These are phyloP conservation scores for Callithrix jacchus DNA, from an alignment of 2,113 vertebrate genomes.

Conservation along the genomic window DNA sequence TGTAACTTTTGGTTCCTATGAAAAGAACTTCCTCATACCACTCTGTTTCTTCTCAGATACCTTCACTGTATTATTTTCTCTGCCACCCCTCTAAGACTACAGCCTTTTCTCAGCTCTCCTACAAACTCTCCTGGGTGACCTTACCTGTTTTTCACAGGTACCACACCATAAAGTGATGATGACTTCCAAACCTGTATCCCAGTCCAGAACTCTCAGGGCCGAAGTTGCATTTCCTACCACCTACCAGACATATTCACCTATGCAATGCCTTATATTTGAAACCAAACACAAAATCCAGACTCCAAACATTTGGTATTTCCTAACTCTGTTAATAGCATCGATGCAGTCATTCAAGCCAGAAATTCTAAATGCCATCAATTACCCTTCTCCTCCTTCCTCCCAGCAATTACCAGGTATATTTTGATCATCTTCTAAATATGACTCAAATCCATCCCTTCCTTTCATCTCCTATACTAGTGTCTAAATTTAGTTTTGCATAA, in stretches of 20 bases:
- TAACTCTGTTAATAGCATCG: slow-evolving; percentile 11
- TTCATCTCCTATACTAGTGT: neutral
- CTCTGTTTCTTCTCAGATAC: neutral
- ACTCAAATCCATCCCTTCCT: slow-evolving; percentile 31
- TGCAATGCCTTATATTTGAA: neutral
- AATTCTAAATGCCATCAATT: slow-evolving; percentile 17
- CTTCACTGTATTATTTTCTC: neutral
- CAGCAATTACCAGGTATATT: neutral
- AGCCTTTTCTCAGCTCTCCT: neutral
- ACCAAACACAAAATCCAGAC: slow-evolving; percentile 28
- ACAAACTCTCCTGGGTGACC: neutral
- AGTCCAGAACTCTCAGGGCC: neutral
- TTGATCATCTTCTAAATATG: slow-evolving; percentile 37
- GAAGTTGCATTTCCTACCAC: neutral
- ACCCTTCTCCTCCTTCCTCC: neutral
- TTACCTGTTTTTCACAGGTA: slow-evolving; percentile 9
- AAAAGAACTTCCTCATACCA: neutral
- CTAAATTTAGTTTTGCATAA: neutral
- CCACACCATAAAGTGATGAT: neutral
- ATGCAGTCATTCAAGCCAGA: slow-evolving; percentile 3
- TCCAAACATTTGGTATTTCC: slow-evolving; percentile 8
- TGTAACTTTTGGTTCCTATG: neutral
- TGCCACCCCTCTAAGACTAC: neutral
- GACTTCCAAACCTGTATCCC: slow-evolving; percentile 52
- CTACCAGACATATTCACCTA: neutral